A percentile compares a stretch with the other conserved stretches of the same genome.
Evolutionary conservation across 2,888 invertebrate genomes (phyloP).

Genomic region (Antitype chi): DNA sequence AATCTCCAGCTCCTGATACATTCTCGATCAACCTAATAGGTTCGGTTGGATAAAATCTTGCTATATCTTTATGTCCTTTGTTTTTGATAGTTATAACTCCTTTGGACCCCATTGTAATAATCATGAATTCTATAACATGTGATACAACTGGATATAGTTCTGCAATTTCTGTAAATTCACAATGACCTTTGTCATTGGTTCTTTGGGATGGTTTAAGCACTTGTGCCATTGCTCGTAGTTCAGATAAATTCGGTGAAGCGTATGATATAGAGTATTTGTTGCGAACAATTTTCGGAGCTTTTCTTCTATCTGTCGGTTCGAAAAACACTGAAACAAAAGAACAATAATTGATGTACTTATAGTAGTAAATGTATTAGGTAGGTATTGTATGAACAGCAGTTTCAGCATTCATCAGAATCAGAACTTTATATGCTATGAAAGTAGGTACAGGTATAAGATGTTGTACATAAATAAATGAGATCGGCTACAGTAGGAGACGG

Average conservation of each 20-base stretch:
- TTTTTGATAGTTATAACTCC: constrained; percentile 89
- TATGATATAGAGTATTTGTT: constrained; percentile 88
- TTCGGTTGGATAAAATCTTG: constrained; percentile 82
- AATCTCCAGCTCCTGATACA: constrained; percentile 96
- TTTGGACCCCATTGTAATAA: constrained; percentile 91
- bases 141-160: constrained; percentile 81
- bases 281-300: constrained; percentile 93
- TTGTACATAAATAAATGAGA: too few species aligned
- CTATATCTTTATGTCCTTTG: constrained; percentile 49
- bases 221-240: constrained; percentile 93
- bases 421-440: too few species aligned
- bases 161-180: constrained; percentile 75
- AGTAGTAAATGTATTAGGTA: not conserved
- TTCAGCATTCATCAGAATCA: too few species aligned
- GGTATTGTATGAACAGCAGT: not conserved
- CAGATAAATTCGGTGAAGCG: constrained; percentile 95
- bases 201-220: constrained; percentile 77
- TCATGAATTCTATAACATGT: constrained; percentile 88
- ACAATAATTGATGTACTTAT: constrained; percentile 40
- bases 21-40: constrained; percentile 89
- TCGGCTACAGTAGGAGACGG: too few species aligned
- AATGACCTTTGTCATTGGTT: constrained; percentile 62
- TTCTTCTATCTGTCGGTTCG: constrained; percentile 96
- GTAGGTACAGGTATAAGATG: too few species aligned
- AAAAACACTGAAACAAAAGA: constrained; percentile 94